A percentile compares a stretch with the other conserved stretches of the same genome.
Evolutionary conservation across 53 echinoderm and acorn worm species (phyloP).

Genomic region (Stichopus horrens): DNA sequence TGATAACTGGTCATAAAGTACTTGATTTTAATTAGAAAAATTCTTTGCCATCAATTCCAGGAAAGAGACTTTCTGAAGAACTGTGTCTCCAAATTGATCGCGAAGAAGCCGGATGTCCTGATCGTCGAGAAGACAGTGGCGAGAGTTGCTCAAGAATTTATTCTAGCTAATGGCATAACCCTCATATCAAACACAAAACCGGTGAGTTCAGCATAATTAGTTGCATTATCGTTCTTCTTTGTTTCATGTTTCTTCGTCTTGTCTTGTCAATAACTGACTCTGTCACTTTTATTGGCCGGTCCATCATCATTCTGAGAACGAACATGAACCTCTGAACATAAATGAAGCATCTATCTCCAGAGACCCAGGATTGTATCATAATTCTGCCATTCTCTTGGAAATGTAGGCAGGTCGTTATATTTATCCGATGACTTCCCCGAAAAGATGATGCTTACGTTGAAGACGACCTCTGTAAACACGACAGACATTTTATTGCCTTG

Average conservation of each 20-base stretch:
- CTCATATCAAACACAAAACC: slow-evolving; percentile 87
- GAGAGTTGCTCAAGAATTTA: slow-evolving; percentile 84
- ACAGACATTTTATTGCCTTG: too few relatives aligned
- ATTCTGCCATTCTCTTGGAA: too few relatives aligned
- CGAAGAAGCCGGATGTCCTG: slow-evolving; percentile 75
- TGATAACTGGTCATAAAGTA: not conserved
- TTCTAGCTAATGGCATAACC: slow-evolving; percentile 77
- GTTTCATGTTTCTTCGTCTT: not conserved
- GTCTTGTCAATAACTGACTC: too few relatives aligned
- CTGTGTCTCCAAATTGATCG: slow-evolving; percentile 82
- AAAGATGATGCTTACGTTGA: too few relatives aligned
- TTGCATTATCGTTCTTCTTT: not conserved
- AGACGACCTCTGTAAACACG: too few relatives aligned
- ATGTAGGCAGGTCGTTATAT: too few relatives aligned
- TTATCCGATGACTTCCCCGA: too few relatives aligned
- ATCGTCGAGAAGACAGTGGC: slow-evolving; percentile 97
- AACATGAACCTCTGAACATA: too few relatives aligned
- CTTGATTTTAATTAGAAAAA: not conserved
- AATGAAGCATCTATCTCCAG: too few relatives aligned
- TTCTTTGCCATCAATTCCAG: slow-evolving; percentile 48
- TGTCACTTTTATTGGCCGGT: too few relatives aligned
- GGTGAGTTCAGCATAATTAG: slow-evolving; percentile 52
- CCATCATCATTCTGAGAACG: too few relatives aligned
- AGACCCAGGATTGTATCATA: too few relatives aligned
- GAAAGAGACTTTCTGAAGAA: slow-evolving; percentile 96